Base-by-base conservation (phyloP, 2,797 vertebrate genomes). In the Crenuchus spilurus region DNA sequence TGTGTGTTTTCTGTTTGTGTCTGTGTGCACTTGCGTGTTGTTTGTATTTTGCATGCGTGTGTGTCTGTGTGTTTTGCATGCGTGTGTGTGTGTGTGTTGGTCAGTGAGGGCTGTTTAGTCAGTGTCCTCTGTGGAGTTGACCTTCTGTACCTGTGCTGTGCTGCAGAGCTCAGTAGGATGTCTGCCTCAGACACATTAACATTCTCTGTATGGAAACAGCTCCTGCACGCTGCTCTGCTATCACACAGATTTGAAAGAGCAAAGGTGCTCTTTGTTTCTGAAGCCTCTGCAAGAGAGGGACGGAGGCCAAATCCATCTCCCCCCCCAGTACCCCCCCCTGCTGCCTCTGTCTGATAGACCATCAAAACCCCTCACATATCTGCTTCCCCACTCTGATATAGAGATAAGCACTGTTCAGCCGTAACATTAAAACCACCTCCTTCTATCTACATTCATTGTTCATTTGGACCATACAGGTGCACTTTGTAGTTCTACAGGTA, bases 131-230 rank as follows among this genome's bases (percentile, higher is more conserved):
- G 64, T 18, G 55, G 64, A 77, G 18, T 5, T 80, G 79, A 80
- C 70, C 81, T 80, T 76, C 63, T 70, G 69, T 48, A 57, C 48
- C 37, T 48, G 66, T 30, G 30, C 30, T 51, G 39, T 33, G 55
- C 39, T 42, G 68, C 69, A 61, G 49, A 39, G 54, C 73, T 74
- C 82, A 70, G 78, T 52, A 26, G 76, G 68, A 65, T 22, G 13
- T 42, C 72, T 20, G 44, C 48, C 52, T 42, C 46, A 30, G 58
- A 51, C 70, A 54, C 69, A 79, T 77, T 72, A 65, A 72, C 73
- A 76, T 75, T 72, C 76, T 79, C 83, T 46, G 66, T 78, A 69
- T 84, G 78, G 70, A 83, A 73, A 77, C 62, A 42, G 18, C 54
- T 77, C 60, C 48, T 64, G 51, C 70, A 68, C 2, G 10, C 30